phyloP scores from a whole-genome alignment of 35 echinoderm and acorn worm genomes.

The Lytechinus pictus region DNA sequence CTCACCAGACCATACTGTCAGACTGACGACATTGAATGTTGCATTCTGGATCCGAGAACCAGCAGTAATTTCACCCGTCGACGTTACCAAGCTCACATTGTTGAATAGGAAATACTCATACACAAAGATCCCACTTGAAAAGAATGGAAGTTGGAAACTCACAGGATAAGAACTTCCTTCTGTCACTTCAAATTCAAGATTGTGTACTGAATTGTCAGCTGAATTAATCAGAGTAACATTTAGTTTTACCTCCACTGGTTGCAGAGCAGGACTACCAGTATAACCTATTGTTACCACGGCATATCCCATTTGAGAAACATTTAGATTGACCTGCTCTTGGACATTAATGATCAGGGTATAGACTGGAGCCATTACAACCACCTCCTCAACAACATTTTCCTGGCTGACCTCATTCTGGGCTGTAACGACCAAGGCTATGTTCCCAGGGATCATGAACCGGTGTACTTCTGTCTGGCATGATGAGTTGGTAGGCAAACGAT shows the following conservation, averaged over 20 bases:
- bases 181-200: not conserved
- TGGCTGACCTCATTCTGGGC: slow-evolving; percentile 4
- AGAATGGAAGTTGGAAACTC: not conserved
- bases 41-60: slow-evolving; percentile 22
- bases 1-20: slow-evolving; percentile 12
- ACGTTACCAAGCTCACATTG: slow-evolving; percentile 16
- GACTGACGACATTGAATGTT: not conserved
- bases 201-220: slow-evolving; percentile 7
- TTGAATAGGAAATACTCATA: slow-evolving; percentile 22
- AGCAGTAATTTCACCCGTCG: not conserved
- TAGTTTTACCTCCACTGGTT: not conserved
- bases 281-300: not conserved
- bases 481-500: not conserved
- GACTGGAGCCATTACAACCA: slow-evolving; percentile 23
- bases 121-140: not conserved
- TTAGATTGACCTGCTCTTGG: not conserved
- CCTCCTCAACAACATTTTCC: not conserved
- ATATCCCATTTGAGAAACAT: not conserved
- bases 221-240: not conserved
- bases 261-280: not conserved
- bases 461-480: slow-evolving; percentile 16
- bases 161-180: not conserved
- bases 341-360: not conserved
- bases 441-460: not conserved
- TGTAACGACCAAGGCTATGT: not conserved